Base-by-base conservation (phyloP, 2,797 vertebrate species). In the Lepidocolaptes lacrymiger region DNA sequence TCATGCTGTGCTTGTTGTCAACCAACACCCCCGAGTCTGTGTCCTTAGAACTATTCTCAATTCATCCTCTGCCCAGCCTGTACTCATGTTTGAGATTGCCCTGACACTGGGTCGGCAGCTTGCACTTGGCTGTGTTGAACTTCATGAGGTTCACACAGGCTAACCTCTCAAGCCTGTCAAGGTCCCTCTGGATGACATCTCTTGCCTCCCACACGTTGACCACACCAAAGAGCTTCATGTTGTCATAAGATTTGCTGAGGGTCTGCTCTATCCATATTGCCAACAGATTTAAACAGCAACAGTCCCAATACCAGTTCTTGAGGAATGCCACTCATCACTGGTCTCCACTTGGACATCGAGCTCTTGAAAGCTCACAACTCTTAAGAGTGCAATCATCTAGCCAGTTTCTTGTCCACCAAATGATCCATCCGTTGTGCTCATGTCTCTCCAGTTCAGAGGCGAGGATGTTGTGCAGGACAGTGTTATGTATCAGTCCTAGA, bases 261-360 rank as follows among this genome's bases (percentile, higher is more conserved):
- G 7, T 17, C 12, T 6, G 4, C 72, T 67, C 41, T 43, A 32
- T 43, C 41, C 5, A 0, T 22, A 32, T 48, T 1, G 0, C 39
- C 13, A 20, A 0, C 54, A n/a, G 54, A 7, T 49, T 76, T 28
- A n/a, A 37, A 18, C 36, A 37, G 52, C 54, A 4, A 0, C 23
- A 14, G 52, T 36, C 22, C 34, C 39, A 18, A 0, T 48, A 7
- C 2, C 22, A 24, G 18, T 41, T 54, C 0, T 3, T 43, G 74
- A 48, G 39, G 39, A 41, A 9, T 48, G 46, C 6, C 8, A 1
- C 39, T 61, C 74, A 21, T 48, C 27, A 2, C 34, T 48, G 41
- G 46, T 18, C 46, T 28, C 61, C 27, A 7, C 67, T 28, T 36
- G 6, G 52, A 41, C 39, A 32, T 46, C 0, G 7, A 78, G 39